phyloP scores from a whole-genome alignment of 1,140 invertebrate species.

The Neodiprion pinetum region DNA sequence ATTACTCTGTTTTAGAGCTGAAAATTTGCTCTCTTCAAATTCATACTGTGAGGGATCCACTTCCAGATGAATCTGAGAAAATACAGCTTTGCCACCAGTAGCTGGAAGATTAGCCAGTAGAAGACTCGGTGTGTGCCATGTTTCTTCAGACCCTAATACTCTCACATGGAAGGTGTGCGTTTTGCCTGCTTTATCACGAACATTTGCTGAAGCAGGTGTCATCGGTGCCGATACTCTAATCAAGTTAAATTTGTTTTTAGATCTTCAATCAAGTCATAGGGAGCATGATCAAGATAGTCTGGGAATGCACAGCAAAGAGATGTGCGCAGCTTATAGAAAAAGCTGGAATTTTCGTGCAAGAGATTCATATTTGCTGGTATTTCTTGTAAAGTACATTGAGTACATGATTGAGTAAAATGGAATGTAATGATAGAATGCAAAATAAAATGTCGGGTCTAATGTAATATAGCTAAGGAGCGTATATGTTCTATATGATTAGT shows the following conservation, averaged over 20 bases:
- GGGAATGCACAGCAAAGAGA: no score
- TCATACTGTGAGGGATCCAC: conserved; percentile 65
- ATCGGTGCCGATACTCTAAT: conserved; percentile 53
- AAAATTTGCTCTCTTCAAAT: conserved; percentile 69
- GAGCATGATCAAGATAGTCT: no score
- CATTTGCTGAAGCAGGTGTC: conserved; percentile 64
- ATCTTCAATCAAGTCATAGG: not conserved
- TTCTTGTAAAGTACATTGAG: no score
- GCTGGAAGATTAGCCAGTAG: conserved; percentile 71
- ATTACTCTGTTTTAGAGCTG: conserved; percentile 69
- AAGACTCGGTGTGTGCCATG: conserved; percentile 84
- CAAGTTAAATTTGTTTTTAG: conserved; percentile 16
- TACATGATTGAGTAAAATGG: conserved; percentile 6
- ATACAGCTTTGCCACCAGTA: conserved; percentile 75
- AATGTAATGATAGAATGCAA: conserved; percentile 8
- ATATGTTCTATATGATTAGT: no score
- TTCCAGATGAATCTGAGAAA: conserved; percentile 76
- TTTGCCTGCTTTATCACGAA: conserved; percentile 71
- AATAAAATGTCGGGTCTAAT: not conserved
- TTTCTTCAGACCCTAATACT: conserved; percentile 81
- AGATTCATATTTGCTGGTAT: no score
- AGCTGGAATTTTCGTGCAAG: no score
- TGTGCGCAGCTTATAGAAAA: no score
- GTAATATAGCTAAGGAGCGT: no score
- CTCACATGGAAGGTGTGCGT: conserved; percentile 75